These are phyloP conservation scores for Tetragonula carbonaria DNA, from an alignment of 2,888 invertebrate species.

Conservation along the genomic window DNA sequence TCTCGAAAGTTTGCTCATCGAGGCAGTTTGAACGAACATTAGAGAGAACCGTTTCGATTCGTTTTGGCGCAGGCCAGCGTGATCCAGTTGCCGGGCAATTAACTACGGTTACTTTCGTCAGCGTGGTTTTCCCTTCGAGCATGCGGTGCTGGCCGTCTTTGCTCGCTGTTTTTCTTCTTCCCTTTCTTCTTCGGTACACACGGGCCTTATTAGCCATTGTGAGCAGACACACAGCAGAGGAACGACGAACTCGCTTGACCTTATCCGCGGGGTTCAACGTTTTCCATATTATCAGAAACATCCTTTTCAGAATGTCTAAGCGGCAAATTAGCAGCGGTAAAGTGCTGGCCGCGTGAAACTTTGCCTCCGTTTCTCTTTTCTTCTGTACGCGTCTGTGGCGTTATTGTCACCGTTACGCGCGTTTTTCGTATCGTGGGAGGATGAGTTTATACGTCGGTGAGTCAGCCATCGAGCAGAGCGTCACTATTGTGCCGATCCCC, in stretches of 20 bases:
- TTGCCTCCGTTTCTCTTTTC: constrained; percentile 44
- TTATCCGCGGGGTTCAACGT: constrained; percentile 63
- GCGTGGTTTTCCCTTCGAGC: constrained; percentile 21
- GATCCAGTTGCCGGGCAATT: constrained; percentile 36
- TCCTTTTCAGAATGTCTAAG: constrained; percentile 71
- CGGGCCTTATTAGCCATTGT: constrained; percentile 50
- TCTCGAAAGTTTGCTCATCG: constrained; percentile 11
- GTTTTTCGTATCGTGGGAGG: constrained; percentile 63
- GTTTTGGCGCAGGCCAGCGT: constrained; percentile 6
- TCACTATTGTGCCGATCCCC: constrained; percentile 34
- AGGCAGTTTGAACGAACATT: neutral
- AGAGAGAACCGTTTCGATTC: constrained; percentile 5
- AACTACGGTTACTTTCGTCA: constrained; percentile 33
- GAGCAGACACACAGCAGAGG: constrained; percentile 2
- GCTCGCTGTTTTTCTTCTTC: constrained; percentile 32
- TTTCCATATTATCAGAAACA: constrained; percentile 72
- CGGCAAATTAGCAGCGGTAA: constrained; percentile 74
- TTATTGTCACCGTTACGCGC: constrained; percentile 35
- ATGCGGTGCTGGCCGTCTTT: constrained; percentile 7
- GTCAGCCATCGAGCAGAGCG: constrained; percentile 52
- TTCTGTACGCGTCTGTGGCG: constrained; percentile 12
- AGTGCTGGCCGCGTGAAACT: constrained; percentile 62
- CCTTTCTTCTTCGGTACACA: neutral
- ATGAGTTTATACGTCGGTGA: constrained; percentile 57
- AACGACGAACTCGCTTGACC: constrained; percentile 58